A percentile compares a stretch with the other conserved stretches of the same genome.
phyloP scores from a whole-genome alignment of 2,797 vertebrate genomes.

The Myotis pilosus region DNA sequence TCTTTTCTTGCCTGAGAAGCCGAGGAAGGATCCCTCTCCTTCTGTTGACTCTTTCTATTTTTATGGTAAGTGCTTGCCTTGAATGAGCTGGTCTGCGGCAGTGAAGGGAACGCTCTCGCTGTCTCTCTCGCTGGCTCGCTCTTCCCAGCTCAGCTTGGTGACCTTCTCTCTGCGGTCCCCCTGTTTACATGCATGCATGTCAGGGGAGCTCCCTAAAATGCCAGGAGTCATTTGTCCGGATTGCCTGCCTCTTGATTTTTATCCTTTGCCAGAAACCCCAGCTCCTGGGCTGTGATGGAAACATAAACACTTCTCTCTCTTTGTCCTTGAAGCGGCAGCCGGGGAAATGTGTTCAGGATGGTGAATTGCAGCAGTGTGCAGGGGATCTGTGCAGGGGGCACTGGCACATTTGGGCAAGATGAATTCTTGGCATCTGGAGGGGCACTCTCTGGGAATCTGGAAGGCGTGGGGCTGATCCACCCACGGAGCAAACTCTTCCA shows the following conservation, averaged over 20 bases:
- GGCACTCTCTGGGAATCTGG: constrained; percentile 30
- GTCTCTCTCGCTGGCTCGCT: not conserved
- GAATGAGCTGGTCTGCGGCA: constrained; percentile 86
- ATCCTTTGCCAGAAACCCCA: not conserved
- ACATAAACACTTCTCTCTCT: constrained; percentile 75
- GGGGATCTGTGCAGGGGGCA: constrained; percentile 6
- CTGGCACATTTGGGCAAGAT: not conserved
- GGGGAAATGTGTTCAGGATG: not conserved
- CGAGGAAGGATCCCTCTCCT: constrained; percentile 78
- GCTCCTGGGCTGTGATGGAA: constrained; percentile 70
- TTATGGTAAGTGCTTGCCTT: constrained; percentile 86
- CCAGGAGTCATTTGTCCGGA: constrained; percentile 64
- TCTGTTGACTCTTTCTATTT: constrained; percentile 85
- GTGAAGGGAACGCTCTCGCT: constrained; percentile 54
- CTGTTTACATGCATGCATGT: constrained; percentile 39
- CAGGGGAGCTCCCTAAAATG: constrained; percentile 48
- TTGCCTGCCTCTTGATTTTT: not conserved
- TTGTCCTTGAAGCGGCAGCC: constrained; percentile 84
- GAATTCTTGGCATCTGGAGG: not conserved
- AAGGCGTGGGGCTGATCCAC: constrained; percentile 27
- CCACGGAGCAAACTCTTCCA: constrained; percentile 58
- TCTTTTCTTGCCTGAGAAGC: constrained; percentile 71
- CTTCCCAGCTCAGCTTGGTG: constrained; percentile 76
- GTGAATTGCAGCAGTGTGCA: constrained; percentile 65
- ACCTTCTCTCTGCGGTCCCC: constrained; percentile 82